Evolutionary conservation across 1,140 invertebrate genomes (phyloP), one percentile per base, ranked within the genome.

Genomic region (Psilanteris sp.): DNA sequence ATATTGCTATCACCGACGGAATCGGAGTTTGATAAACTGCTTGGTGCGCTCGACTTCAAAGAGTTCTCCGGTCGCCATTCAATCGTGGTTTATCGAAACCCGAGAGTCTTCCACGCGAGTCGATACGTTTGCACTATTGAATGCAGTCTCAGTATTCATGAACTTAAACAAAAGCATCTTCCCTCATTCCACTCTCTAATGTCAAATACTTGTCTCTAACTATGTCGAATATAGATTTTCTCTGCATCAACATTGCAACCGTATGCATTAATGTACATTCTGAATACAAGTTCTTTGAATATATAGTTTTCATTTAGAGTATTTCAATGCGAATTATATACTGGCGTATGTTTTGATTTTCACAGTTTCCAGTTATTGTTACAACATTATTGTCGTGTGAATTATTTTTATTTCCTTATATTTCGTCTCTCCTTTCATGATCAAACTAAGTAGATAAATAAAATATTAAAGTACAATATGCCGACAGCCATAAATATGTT

Each of bases 21-120:
- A 61, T 37, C 41, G 2, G 13, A 37, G 41, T 37, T 27, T 46
- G 29, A 46, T 46, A 61, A 46, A 61, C 43, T 22, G 34, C 20
- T 39, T 26, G 34, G 24, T 26, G 9, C 16, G 14, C 29, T 48
- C 11, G 32, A 29, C 27, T 48, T 50, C 57, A 50, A 62, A 62
- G 43, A 44, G 15, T 62, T 39, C 32, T 31, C 55, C 31, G 43
- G 43, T 62, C 26, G 57, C 48, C 55, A 44, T 46, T 62, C n/a
- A 48, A 31, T 48, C 32, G 22, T 22, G 24, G 34, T 61, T 61
- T 61, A 46, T 37, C 55, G 41, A 48, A 48, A 48, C 32, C 32
- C 27, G 26, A 34, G 29, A 14, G 10, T 57, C 26, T 29, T 44
- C 36, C 3, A 37, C n/a, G 16, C 24, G 14, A 44, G 27, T 57